A percentile compares a stretch with the other conserved stretches of the same genome.
Conservation (phyloP, 1,140 invertebrate species). For the Zaprionus gabonicus region DNA sequence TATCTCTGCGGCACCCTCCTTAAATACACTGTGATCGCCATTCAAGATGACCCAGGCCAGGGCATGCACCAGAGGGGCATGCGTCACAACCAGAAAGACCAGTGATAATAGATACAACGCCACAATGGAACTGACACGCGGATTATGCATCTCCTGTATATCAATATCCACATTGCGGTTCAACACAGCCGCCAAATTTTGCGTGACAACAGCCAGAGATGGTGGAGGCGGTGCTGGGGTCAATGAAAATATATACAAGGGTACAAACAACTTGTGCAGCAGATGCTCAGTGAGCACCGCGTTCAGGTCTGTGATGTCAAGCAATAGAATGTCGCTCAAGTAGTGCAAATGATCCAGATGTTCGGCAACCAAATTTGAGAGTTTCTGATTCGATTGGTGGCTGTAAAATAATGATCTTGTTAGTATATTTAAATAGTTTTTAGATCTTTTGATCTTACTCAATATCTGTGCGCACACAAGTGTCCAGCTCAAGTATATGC, state of each 20-base stretch:
- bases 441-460: slow-evolving; percentile 89
- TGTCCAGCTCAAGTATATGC: slow-evolving; percentile 98
- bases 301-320: slow-evolving; percentile 97
- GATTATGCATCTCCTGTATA: slow-evolving; percentile 86
- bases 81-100: slow-evolving; percentile 97
- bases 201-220: slow-evolving; percentile 86
- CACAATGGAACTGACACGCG: slow-evolving; percentile 94
- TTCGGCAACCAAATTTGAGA: slow-evolving; percentile 98
- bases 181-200: slow-evolving; percentile 87
- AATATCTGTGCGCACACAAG: slow-evolving; percentile 96
- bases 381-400: slow-evolving; percentile 95
- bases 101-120: slow-evolving; percentile 96
- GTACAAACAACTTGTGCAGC: slow-evolving; percentile 96
- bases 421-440: background rate
- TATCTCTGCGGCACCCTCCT: slow-evolving; percentile 89
- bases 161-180: slow-evolving; percentile 86
- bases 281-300: slow-evolving; percentile 98
- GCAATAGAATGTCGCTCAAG: slow-evolving; percentile 97
- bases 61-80: slow-evolving; percentile 94
- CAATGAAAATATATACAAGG: slow-evolving; percentile 97
- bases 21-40: slow-evolving; percentile 89
- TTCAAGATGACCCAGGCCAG: slow-evolving; percentile 95
- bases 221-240: slow-evolving; percentile 85
- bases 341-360: slow-evolving; percentile 99
- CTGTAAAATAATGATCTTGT: slow-evolving; percentile 84